Conservation (phyloP, 2,888 invertebrate genomes). For the Sphaeridia pumilis region DNA sequence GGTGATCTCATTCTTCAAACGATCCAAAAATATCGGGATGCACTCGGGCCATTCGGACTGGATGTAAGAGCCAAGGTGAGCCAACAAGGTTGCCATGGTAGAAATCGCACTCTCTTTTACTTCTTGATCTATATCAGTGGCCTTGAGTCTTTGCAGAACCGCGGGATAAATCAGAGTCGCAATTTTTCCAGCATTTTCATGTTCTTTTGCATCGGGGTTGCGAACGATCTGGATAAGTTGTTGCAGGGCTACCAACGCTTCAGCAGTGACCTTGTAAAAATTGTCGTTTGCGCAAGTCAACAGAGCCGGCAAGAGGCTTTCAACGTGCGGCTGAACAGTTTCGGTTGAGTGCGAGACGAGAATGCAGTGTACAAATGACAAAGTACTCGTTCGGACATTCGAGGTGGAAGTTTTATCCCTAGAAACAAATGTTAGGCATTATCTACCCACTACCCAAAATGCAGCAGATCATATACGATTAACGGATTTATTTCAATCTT, state of each 20-base stretch:
- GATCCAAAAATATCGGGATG: conserved; percentile 87
- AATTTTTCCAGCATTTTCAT: conserved; percentile 22
- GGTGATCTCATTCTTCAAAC: conserved; percentile 93
- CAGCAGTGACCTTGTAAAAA: conserved; percentile 98
- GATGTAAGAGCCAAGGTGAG: conserved; percentile 58
- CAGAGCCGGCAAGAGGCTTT: conserved; percentile 67
- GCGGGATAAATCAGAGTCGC: conserved; percentile 30
- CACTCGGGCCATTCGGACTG: conserved; percentile 65
- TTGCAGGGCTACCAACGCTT: conserved; percentile 84
- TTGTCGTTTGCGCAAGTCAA: conserved; percentile 83
- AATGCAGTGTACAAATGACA: conserved; percentile 79
- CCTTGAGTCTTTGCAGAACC: conserved; percentile 49
- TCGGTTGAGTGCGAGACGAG: conserved; percentile 64
- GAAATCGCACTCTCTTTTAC: conserved; percentile 97
- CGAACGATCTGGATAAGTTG: conserved; percentile 87
- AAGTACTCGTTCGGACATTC: conserved; percentile 95
- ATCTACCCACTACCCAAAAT: not conserved
- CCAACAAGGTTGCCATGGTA: conserved; percentile 89
- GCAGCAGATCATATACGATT: conserved; percentile 2
- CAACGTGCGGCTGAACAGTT: conserved; percentile 69
- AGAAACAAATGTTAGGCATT: conserved; percentile 19
- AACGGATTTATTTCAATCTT: conserved; percentile 20
- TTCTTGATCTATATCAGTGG: conserved; percentile 97
- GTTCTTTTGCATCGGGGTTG: conserved; percentile 39
- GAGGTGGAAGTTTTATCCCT: conserved; percentile 87